Evolutionary conservation across 2,797 vertebrate genomes (phyloP), one percentile per base, ranked within the genome.

Genomic region (Tokudaia tokunoshimensis): DNA sequence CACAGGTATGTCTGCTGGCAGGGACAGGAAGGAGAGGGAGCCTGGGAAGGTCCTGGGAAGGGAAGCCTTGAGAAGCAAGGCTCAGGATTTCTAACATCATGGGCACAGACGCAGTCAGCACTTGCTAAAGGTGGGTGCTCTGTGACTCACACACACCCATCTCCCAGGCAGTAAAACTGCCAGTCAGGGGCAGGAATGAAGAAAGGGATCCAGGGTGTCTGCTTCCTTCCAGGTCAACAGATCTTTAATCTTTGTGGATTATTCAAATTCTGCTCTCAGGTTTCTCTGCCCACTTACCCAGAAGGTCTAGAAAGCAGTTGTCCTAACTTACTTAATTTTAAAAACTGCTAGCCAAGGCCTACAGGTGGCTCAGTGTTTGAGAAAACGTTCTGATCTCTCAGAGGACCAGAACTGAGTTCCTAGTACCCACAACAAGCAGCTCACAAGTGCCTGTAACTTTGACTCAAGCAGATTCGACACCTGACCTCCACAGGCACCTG

Each of bases 1-100:
- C 59, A 17, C 67, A 93, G 94, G 74, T 83, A 86, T 95, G 82
- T 76, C 94, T 95, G 63, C 86, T 74, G 63, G 75, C 79, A 94
- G 65, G 85, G 75, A 74, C 95, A 59, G 78, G 41, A 75, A 65
- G 57, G 78, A 67, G 87, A 75, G 94, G 75, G 87, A 61, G 34
- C 57, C 52, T 34, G 82, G 95, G 94, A 67, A 52, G 4, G 12
- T 55, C 14, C 85, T 92, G 50, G 41, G 41, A 41, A 41, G 41
- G 41, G 41, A 41, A 41, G 41, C 41, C 41, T 72, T 24, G 4
- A 55, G 80, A 52, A 93, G 55, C 20, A 44, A 95, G 82, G 17
- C 67, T 76, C 74, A 92, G 82, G 79, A 41, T 44, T 0, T 94
- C 90, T 83, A 75, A 65, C 92, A 78, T 24, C 55, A 55, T 2